Base-by-base conservation (phyloP, 1,140 invertebrate genomes). In the Formica selysi region DNA sequence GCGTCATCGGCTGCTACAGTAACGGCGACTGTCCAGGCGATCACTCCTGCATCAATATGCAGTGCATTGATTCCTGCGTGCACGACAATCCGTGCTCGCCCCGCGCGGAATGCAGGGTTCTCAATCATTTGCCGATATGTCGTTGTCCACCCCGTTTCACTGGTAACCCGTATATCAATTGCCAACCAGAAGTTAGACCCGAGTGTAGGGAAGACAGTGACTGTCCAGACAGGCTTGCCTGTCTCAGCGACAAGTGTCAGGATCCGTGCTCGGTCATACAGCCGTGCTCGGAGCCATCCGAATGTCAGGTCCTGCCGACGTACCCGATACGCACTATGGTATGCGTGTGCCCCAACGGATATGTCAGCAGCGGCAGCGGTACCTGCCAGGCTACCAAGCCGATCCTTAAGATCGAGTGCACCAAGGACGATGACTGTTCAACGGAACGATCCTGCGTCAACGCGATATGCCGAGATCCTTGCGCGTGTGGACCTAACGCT, bases 21-120 rank as follows among this genome's bases (percentile, higher is more conserved):
- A 98, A 98, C 93, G 97, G 97, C 83, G 98, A 99, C 86, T 99
- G 98, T 95, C 98, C 98, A 1, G 95, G 96, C 48, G 97, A 98
- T 90, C 97, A 97, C 92, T 97, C 97, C 87, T 99, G 98, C 92
- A 96, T 97, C 62, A 98, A 98, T 88, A 97, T 97, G 71, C 97
- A 98, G 90, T 99, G 98, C 94, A 96, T 98, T 19, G 97, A 98
- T 93, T 98, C 98, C 2, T 99, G 98, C 91, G 92, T 98, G 0
- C 97, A 97, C 85, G 96, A 97, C 65, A 97, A 97, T 91, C 96
- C 96, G 10, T 99, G 98, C 92, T 97, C 98, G 0, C 95, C 96
- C 0, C 94, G 96, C 68, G 97, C 98, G 1, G 96, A 98, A 92
- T 99, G 98, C 91, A 95, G 96, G 22, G 97, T 98, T 2, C 96